These are phyloP conservation scores for Lasioglossum baleicum DNA, from an alignment of 1,140 invertebrate genomes.

Conservation along the genomic window DNA sequence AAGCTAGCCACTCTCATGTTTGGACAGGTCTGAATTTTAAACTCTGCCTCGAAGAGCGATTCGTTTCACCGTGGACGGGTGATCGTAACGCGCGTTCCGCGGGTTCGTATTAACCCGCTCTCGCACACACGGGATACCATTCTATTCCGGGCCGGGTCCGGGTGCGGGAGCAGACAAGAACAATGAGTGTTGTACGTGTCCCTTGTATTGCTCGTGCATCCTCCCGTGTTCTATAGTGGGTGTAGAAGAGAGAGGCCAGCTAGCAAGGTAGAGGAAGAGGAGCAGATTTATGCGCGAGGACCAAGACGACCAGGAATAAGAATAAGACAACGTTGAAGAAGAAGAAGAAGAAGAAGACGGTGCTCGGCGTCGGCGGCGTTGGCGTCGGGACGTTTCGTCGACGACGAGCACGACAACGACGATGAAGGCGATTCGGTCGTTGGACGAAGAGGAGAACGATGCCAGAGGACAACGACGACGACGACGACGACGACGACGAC, in stretches of 20 bases:
- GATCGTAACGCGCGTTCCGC: conserved; percentile 52
- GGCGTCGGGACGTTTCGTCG: conserved; percentile 46
- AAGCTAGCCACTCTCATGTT: conserved; percentile 1
- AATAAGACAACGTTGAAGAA: conserved; percentile 37
- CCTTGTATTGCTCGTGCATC: conserved; percentile 66
- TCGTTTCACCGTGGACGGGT: conserved; percentile 36
- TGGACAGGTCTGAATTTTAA: conserved; percentile 23
- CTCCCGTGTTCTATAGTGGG: conserved; percentile 65
- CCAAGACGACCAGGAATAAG: conserved; percentile 35
- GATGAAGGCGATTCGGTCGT: conserved; percentile 15
- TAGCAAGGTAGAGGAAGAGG: conserved; percentile 27
- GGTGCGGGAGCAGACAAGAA: conserved; percentile 74
- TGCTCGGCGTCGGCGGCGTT: conserved; percentile 31
- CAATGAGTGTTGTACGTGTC: conserved; percentile 74
- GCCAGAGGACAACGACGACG: neutral
- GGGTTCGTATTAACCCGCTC: conserved; percentile 53
- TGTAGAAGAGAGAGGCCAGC: conserved; percentile 37
- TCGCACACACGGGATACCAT: conserved; percentile 63
- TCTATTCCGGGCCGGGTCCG: conserved; percentile 72
- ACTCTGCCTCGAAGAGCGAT: conserved; percentile 27
- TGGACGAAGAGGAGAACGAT: neutral
- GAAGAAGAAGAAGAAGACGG: conserved; percentile 31
- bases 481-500: neutral
- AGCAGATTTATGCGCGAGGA: conserved; percentile 71
- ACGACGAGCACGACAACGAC: conserved; percentile 29